A percentile compares a stretch with the other conserved stretches of the same genome.
phyloP scores from a whole-genome alignment of 2,113 vertebrate species.

The Amphilophus citrinellus region DNA sequence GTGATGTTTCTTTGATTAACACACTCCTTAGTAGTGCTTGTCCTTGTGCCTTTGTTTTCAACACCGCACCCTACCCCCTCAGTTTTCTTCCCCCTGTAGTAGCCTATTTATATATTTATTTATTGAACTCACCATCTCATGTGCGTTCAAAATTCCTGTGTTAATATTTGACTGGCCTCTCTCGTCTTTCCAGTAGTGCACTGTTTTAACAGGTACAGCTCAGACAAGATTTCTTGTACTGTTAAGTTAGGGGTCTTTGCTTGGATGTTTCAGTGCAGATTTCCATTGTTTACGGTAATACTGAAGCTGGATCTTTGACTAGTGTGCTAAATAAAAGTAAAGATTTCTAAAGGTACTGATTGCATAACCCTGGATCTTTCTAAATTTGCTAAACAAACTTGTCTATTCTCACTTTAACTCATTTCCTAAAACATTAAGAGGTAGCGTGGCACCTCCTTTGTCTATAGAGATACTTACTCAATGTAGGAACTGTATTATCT shows the following conservation, averaged over 20 bases:
- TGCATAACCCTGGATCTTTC: background rate
- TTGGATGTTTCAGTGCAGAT: background rate
- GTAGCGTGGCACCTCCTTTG: background rate
- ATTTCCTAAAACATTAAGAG: background rate
- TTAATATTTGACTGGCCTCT: constrained; percentile 71
- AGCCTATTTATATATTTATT: constrained; percentile 24
- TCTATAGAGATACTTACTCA: background rate
- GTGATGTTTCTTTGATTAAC: background rate
- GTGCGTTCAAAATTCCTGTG: constrained; percentile 35
- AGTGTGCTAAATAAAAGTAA: constrained; percentile 7
- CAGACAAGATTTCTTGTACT: constrained; percentile 18
- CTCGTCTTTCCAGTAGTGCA: constrained; percentile 4
- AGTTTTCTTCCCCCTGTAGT: background rate
- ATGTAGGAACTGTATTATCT: background rate
- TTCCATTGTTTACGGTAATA: background rate
- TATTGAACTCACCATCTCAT: constrained; percentile 16
- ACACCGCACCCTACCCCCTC: no score
- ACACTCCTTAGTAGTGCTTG: background rate
- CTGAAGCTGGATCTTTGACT: constrained; percentile 16
- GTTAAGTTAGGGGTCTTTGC: background rate
- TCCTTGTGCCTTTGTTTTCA: background rate
- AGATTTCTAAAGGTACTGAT: constrained; percentile 21
- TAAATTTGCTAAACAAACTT: background rate
- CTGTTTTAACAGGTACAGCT: constrained; percentile 31
- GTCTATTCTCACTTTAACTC: background rate